Conservation (phyloP, 2,113 vertebrate genomes). For the Hiodon alosoides region DNA sequence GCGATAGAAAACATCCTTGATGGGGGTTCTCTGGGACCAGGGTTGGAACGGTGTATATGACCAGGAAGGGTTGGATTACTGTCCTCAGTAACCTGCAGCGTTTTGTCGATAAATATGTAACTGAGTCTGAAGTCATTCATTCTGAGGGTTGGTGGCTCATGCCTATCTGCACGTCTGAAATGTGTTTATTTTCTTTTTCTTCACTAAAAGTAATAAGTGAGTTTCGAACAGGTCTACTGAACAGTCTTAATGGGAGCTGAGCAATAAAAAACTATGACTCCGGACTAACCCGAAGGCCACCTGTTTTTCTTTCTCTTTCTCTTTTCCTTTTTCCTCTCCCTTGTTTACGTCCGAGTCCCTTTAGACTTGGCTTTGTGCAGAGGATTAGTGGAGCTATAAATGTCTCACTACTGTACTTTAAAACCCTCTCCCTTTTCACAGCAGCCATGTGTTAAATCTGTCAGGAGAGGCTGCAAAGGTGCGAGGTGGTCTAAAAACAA, state of each 20-base stretch:
- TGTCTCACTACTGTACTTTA: too few relatives aligned
- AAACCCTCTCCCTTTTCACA: too few relatives aligned
- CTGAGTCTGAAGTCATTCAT: constrained; percentile 11
- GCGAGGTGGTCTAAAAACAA: too few relatives aligned
- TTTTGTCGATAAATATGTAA: neutral
- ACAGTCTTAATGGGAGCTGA: constrained; percentile 15
- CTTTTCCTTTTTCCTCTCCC: neutral
- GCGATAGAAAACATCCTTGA: too few relatives aligned
- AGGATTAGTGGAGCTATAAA: too few relatives aligned
- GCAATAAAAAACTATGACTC: constrained; percentile 34
- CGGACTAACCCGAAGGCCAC: neutral
- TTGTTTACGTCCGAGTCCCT: neutral
- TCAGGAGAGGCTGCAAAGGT: too few relatives aligned
- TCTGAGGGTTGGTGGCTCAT: neutral
- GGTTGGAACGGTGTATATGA: too few relatives aligned
- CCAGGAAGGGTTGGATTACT: constrained; percentile 1
- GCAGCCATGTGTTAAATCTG: too few relatives aligned
- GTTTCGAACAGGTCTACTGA: constrained; percentile 16
- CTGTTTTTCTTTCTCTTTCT: neutral
- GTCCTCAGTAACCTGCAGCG: neutral
- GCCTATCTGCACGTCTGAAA: neutral
- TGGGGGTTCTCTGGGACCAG: too few relatives aligned
- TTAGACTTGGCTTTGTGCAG: neutral
- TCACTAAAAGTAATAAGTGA: neutral
- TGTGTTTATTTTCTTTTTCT: neutral